Percentiles rank a stretch among this genome's conserved stretches.
These are phyloP conservation scores for Galerucella pusilla DNA, from an alignment of 2,888 invertebrate genomes.

Conservation along the genomic window DNA sequence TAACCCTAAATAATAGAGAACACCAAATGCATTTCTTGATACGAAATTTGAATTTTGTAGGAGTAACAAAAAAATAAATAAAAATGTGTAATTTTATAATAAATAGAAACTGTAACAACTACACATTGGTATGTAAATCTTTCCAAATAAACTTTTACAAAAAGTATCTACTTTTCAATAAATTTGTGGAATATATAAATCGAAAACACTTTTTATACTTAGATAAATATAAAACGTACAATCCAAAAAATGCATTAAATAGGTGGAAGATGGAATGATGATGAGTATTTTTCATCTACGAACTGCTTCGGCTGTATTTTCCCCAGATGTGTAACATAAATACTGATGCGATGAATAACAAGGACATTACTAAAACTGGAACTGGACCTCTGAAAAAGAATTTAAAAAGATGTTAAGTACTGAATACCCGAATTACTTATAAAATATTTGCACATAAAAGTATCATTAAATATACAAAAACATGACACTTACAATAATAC, in stretches of 20 bases:
- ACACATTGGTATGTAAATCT: not conserved
- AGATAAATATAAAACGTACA: conserved; percentile 53
- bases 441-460: not conserved
- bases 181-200: conserved; percentile 47
- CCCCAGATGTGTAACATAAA: conserved; percentile 99
- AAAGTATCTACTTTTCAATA: conserved; percentile 28
- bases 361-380: conserved; percentile 98
- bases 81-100: not conserved
- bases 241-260: conserved; percentile 58
- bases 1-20: not conserved
- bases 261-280: conserved; percentile 58
- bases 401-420: conserved; percentile 39
- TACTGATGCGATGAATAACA: conserved; percentile 98
- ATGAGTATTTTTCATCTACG: conserved; percentile 28
- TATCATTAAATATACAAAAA: too few relatives aligned
- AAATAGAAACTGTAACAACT: not conserved
- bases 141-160: conserved; percentile 6
- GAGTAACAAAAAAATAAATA: not conserved
- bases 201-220: conserved; percentile 38
- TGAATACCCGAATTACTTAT: not conserved
- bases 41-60: conserved; percentile 1
- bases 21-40: not conserved
- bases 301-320: conserved; percentile 83
- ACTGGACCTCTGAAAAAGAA: conserved; percentile 91
- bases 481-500: too few relatives aligned